phyloP scores from a whole-genome alignment of 2,113 vertebrate genomes.

The Semicossyphus pulcher region DNA sequence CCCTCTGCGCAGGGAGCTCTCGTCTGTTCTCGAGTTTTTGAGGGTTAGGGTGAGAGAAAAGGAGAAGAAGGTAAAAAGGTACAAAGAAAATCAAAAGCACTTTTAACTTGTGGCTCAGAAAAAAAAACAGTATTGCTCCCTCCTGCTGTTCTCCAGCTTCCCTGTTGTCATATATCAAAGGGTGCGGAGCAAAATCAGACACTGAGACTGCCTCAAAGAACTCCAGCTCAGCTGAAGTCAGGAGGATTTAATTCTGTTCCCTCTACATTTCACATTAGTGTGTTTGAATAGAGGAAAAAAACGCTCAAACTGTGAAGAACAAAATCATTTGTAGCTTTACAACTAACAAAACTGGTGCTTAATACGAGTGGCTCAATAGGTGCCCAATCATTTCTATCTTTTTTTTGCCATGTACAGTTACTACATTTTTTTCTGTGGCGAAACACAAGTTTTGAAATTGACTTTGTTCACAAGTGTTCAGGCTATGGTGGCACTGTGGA shows the following conservation, averaged over 20 bases:
- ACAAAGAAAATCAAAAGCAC: constrained; percentile 1
- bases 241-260: background rate
- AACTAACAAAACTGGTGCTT: no score
- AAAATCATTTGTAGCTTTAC: no score
- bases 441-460: no score
- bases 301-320: background rate
- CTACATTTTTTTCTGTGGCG: no score
- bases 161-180: constrained; percentile 4
- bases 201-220: background rate
- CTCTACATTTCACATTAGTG: background rate
- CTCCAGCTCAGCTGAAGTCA: background rate
- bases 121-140: background rate
- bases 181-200: constrained; percentile 13
- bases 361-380: no score
- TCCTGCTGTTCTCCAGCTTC: background rate
- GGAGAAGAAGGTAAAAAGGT: background rate
- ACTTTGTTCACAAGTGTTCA: no score
- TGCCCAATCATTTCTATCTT: no score
- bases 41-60: no score
- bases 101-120: constrained; percentile 9
- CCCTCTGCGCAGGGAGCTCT: background rate
- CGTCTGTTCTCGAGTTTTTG: background rate
- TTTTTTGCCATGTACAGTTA: no score
- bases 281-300: constrained; percentile 3
- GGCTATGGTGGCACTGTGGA: no score